A percentile compares a stretch with the other conserved stretches of the same genome.
These are phyloP conservation scores for Semnopithecus entellus DNA, from an alignment of 2,113 vertebrate genomes.

Conservation along the genomic window DNA sequence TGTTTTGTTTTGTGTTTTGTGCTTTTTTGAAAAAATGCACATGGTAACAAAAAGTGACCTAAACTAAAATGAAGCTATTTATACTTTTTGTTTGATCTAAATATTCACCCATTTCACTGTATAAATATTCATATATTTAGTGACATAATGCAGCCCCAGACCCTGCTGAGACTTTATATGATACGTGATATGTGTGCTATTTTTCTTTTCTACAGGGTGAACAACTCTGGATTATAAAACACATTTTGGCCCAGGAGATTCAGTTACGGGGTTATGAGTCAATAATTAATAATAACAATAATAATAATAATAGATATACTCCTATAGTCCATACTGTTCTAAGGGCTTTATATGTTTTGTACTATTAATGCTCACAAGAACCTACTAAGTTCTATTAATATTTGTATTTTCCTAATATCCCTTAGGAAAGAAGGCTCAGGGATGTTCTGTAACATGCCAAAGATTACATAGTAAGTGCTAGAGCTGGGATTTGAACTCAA, in stretches of 20 bases:
- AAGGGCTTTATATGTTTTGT: not conserved
- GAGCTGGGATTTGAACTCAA: not conserved
- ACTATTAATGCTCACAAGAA: not conserved
- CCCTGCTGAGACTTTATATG: slow-evolving; percentile 6
- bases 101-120: slow-evolving; percentile 54
- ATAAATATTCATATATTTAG: slow-evolving; percentile 65
- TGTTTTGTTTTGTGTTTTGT: not conserved
- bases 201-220: slow-evolving; percentile 30
- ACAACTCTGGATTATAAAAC: slow-evolving; percentile 39
- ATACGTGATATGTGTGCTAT: not conserved
- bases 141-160: not conserved
- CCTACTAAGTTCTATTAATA: not conserved
- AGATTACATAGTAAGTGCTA: not conserved
- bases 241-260: not conserved
- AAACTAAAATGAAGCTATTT: slow-evolving; percentile 44
- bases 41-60: slow-evolving; percentile 33
- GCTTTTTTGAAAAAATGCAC: not conserved
- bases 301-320: not conserved
- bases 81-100: slow-evolving; percentile 62
- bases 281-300: not conserved
- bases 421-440: not conserved
- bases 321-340: not conserved
- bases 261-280: not conserved
- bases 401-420: not conserved
- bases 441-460: not conserved